phyloP scores from a whole-genome alignment of 2,113 vertebrate genomes.

The Leptosomus discolor region DNA sequence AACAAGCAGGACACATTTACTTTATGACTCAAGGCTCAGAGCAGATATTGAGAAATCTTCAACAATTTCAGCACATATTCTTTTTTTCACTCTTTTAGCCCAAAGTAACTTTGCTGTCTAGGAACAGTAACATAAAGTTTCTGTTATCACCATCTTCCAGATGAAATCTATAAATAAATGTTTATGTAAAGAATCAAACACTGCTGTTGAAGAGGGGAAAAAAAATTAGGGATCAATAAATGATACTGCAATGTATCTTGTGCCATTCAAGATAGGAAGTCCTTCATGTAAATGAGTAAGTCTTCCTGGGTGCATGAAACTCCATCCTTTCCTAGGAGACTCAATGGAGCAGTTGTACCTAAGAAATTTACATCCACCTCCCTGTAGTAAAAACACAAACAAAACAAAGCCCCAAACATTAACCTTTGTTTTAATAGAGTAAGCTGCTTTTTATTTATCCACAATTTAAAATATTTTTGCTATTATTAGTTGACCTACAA shows the following conservation, averaged over 20 bases:
- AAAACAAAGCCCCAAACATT: neutral
- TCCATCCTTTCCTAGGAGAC: conserved; percentile 96
- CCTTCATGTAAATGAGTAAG: conserved; percentile 98
- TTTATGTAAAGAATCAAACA: conserved; percentile 41
- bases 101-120: conserved; percentile 62
- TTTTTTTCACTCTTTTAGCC: conserved; percentile 44
- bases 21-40: conserved; percentile 76
- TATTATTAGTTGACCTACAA: neutral
- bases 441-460: neutral
- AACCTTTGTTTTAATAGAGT: neutral
- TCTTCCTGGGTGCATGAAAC: conserved; percentile 97
- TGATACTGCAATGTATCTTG: conserved; percentile 95
- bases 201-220: neutral
- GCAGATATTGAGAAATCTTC: conserved; percentile 63
- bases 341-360: conserved; percentile 95
- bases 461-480: neutral
- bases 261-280: conserved; percentile 92
- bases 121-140: conserved; percentile 55
- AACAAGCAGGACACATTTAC: conserved; percentile 54
- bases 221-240: conserved; percentile 90
- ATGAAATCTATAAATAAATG: conserved; percentile 70
- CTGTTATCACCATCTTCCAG: conserved; percentile 57
- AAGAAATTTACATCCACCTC: conserved; percentile 95
- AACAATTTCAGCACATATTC: conserved; percentile 18
- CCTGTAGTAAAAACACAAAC: conserved; percentile 74